Base-by-base conservation (phyloP, 2,113 vertebrate species). In the Ceratotherium simum region DNA sequence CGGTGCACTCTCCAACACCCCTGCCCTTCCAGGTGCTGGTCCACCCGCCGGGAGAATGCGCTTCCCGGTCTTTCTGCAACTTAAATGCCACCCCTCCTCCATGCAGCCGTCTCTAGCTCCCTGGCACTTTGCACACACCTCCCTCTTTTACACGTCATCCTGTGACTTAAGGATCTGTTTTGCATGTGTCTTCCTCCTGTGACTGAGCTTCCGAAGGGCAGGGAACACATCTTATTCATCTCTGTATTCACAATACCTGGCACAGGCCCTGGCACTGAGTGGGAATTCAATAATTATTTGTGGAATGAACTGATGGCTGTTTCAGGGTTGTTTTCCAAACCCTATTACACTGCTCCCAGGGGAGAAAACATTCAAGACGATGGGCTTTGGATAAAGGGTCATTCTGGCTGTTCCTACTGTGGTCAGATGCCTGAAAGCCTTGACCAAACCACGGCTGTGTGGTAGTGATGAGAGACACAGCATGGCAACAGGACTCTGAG, bases 151-250 rank as follows among this genome's bases (percentile, higher is more conserved):
- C 9, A 0, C 0, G 2, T 70, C 36, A 31, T 13, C 56, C 82
- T 79, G 65, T 85, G 42, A 73, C 14, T 5, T 20, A 29, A 62
- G 46, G 39, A 31, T 56, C 84, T 84, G 48, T 54, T 76, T 2
- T 83, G 56, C 27, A 17, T 17, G 29, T 23, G 33, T 76, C 83
- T 91, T 84, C 78, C 75, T 86, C 90, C 31, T 3, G 9, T 21
- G 86, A 80, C 58, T n/a, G 31, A 95, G 36, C 48, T 96, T 56
- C 73, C 18, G 6, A 94, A 83, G 75, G 27, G 58, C 58, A 92
- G 36, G 91, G 25, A 80, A 48, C 31, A 10, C 3, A 10, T 36
- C 75, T 62, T 6, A 17, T 1, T 69, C 70, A 64, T 20, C 64
- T 93, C 27, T 79, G 27, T 56, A 70, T 36, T 51, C 27, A 64